A percentile compares a stretch with the other conserved stretches of the same genome.
These are phyloP conservation scores for Medauroidea extradentata DNA, from an alignment of 1,140 invertebrate species.

Conservation along the genomic window DNA sequence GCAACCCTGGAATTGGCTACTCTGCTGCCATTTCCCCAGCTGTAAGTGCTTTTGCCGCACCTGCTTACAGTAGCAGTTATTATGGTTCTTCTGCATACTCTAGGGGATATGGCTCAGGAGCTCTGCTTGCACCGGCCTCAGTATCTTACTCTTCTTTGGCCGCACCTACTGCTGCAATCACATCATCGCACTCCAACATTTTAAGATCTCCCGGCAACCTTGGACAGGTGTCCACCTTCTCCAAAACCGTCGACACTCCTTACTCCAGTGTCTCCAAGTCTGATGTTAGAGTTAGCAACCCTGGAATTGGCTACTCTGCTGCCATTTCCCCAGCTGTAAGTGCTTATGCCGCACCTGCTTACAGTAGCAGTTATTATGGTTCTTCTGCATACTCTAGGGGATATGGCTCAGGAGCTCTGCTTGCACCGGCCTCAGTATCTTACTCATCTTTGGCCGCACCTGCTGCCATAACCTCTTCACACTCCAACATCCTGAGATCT, in stretches of 20 bases:
- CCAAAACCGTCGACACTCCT: constrained; percentile 19
- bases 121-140: background rate
- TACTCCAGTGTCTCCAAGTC: constrained; percentile 21
- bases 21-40: constrained; percentile 6
- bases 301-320: constrained; percentile 15
- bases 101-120: background rate
- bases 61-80: constrained; percentile 24
- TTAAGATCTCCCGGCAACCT: constrained; percentile 7
- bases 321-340: background rate
- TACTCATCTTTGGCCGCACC: constrained; percentile 12
- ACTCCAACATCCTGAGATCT: constrained; percentile 19
- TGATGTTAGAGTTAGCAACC: constrained; percentile 24
- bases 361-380: no score
- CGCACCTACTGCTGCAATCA: constrained; percentile 6
- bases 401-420: no score
- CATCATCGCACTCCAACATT: constrained; percentile 3
- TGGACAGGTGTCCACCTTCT: constrained; percentile 10
- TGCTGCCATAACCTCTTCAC: constrained; percentile 16
- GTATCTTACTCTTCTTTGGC: background rate
- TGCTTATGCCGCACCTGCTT: no score
- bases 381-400: no score
- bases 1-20: constrained; percentile 18
- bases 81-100: background rate
- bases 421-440: background rate
- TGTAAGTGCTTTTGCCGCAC: constrained; percentile 15